Conservation (phyloP, 2,888 invertebrate species). For the Scaeva pyrastri region DNA sequence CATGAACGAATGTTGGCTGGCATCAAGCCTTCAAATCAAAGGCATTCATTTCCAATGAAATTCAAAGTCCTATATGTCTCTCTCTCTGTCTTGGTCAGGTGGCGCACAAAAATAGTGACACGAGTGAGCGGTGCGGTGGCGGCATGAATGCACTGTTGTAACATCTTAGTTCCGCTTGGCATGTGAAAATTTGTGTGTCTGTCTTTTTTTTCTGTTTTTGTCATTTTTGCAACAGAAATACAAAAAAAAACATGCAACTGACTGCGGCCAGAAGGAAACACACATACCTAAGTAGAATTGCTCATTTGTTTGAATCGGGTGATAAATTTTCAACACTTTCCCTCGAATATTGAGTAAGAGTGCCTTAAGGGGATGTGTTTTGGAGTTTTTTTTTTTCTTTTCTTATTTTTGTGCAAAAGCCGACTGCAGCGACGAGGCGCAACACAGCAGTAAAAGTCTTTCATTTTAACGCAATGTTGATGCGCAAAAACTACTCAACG, state of each 20-base stretch:
- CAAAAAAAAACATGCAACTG: conserved; percentile 19
- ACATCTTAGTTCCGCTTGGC: conserved; percentile 68
- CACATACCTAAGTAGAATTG: conserved; percentile 52
- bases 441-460: conserved; percentile 13
- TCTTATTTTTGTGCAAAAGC: conserved; percentile 12
- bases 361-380: conserved; percentile 52
- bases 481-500: neutral
- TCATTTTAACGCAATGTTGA: conserved; percentile 24
- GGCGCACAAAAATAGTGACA: conserved; percentile 24
- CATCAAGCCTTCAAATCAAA: conserved; percentile 67
- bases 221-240: neutral
- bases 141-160: conserved; percentile 14
- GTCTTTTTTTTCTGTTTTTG: neutral
- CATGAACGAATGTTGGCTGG: conserved; percentile 27
- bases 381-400: neutral
- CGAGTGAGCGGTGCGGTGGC: too few relatives aligned
- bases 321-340: conserved; percentile 76
- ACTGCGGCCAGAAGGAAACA: conserved; percentile 42
- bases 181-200: conserved; percentile 43
- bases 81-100: conserved; percentile 66
- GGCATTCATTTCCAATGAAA: conserved; percentile 61
- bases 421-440: neutral
- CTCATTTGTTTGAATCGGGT: conserved; percentile 70
- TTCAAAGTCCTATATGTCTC: conserved; percentile 29
- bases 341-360: conserved; percentile 65